These are phyloP conservation scores for Leuciscus waleckii DNA, from an alignment of 2,797 vertebrate species.

Conservation along the genomic window DNA sequence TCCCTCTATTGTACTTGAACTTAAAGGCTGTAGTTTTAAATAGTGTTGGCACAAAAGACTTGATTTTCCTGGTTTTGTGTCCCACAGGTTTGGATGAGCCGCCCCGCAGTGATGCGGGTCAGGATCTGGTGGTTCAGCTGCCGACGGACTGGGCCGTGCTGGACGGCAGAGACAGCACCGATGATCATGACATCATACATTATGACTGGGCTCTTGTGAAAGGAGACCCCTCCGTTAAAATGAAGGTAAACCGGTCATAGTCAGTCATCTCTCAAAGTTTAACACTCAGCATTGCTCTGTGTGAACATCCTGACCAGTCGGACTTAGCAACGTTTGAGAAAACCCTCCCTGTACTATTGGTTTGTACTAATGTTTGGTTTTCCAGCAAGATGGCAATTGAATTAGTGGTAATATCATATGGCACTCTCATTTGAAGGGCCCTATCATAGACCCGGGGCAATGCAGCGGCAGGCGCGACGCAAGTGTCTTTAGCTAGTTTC, in stretches of 20 bases:
- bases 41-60: not conserved
- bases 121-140: conserved; percentile 89
- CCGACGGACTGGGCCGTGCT: conserved; percentile 91
- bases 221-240: conserved; percentile 84
- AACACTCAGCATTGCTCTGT: not conserved
- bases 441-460: too few relatives aligned
- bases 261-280: not conserved
- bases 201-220: conserved; percentile 90
- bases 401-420: not conserved
- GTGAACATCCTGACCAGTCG: not conserved
- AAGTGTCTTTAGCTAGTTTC: too few relatives aligned
- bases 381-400: too few relatives aligned
- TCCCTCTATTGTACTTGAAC: too few relatives aligned
- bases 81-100: conserved; percentile 78
- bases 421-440: not conserved
- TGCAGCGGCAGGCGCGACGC: too few relatives aligned
- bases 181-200: conserved; percentile 84
- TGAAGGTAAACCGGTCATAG: conserved; percentile 82
- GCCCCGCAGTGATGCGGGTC: conserved; percentile 88
- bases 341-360: not conserved
- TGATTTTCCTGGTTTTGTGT: not conserved
- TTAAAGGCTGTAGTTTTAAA: not conserved
- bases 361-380: not conserved
- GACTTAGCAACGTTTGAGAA: not conserved
- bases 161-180: conserved; percentile 91